Conservation (phyloP, 2,113 vertebrate species). For the Sylvietta virens region DNA sequence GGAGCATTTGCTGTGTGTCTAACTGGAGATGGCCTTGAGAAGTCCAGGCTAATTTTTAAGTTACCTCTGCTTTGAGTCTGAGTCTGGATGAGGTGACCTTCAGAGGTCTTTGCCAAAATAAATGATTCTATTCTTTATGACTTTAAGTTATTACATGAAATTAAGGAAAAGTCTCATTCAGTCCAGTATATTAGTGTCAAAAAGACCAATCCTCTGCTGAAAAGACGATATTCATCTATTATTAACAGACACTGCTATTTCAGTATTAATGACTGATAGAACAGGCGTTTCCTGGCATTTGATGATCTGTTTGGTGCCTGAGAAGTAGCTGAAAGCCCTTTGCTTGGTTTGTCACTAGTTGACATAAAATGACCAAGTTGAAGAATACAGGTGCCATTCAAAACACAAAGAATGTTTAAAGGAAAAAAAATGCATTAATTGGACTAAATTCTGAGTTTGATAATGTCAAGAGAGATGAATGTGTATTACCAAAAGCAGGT, state of each 20-base stretch:
- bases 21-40: neutral
- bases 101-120: neutral
- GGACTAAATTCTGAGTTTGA: neutral
- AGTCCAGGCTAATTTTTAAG: neutral
- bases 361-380: neutral
- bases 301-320: slow-evolving; percentile 5
- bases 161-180: neutral
- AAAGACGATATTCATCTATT: slow-evolving; percentile 7
- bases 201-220: neutral
- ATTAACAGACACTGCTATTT: slow-evolving; percentile 32
- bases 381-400: neutral
- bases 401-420: neutral
- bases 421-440: neutral
- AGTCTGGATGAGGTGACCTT: neutral
- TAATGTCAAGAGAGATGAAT: neutral
- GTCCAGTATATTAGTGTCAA: neutral
- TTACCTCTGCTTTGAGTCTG: neutral
- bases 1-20: neutral
- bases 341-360: neutral
- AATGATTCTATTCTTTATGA: neutral
- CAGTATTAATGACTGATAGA: slow-evolving; percentile 6
- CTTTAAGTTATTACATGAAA: neutral
- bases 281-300: neutral
- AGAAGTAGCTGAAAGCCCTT: neutral
- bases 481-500: neutral